Base-by-base conservation (phyloP, 2,797 vertebrate genomes). In the Coracias cyanogaster region DNA sequence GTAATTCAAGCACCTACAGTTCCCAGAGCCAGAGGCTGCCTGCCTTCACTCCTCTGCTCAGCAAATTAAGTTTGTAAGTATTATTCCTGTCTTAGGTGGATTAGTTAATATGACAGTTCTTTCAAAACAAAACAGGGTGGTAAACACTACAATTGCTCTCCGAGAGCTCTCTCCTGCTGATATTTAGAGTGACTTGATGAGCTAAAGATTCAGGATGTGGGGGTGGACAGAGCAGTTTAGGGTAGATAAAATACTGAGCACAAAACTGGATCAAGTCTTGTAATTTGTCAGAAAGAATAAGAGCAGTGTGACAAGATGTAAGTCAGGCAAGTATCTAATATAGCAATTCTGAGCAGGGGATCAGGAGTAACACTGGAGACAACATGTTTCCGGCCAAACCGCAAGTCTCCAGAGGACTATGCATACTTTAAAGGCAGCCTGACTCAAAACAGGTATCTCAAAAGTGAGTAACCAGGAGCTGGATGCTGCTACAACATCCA, bases 101-200 rank as follows among this genome's bases (percentile, higher is more conserved):
- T 86, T 89, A 89, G 48, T 85, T 86, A 90, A 65, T 31, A 24
- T 22, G 61, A 78, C 61, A 90, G 35, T 33, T 90, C 86, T 94
- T 48, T 87, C 85, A 86, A 91, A 96, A 87, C 71, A 80, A 80
- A 96, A 48, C 62, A 94, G 83, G 86, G 82, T 39, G 24, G 65
- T 52, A 85, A 94, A 89, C 19, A 82, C 61, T 89, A 49, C 69
- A 77, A 61, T 21, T 61, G 80, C 64, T 84, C 35, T 93, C 64
- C 78, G 61, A 54, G 69, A 86, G 49, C 11, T 87, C 35, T 55
- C 73, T 86, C 79, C 82, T 18, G 67, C 57, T 69, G 60, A 69
- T 73, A 61, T 28, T 77, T 35, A 22, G 64, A 61, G 58, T 14
- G 39, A 55, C 20, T 46, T n/a, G 48, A 78, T 25, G 58, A 77